phyloP scores from a whole-genome alignment of 2,888 invertebrate genomes.

The Mythimna vitellina region DNA sequence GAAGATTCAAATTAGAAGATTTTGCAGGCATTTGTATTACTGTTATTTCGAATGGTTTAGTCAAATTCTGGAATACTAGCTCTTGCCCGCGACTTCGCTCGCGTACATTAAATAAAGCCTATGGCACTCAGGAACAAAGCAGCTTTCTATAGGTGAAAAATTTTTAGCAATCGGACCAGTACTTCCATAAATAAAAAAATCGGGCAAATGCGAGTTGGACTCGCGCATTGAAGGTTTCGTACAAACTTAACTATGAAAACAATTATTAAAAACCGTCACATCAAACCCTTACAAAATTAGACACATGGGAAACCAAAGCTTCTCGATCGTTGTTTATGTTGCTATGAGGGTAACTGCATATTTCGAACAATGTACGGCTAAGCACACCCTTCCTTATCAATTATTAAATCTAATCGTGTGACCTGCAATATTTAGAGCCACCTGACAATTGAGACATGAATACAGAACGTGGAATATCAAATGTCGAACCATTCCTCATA shows the following conservation, averaged over 20 bases:
- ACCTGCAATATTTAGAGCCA: not conserved
- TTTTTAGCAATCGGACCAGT: too few relatives aligned
- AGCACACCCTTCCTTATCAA: conserved; percentile 22
- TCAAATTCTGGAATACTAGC: conserved; percentile 2
- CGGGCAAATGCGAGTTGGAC: too few relatives aligned
- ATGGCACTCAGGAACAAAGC: too few relatives aligned
- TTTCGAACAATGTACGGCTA: conserved; percentile 25
- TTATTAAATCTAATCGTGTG: conserved; percentile 37
- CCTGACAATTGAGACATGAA: conserved; percentile 7
- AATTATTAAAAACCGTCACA: too few relatives aligned
- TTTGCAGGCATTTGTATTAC: conserved; percentile 19
- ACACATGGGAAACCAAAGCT: conserved; percentile 5
- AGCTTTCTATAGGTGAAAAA: too few relatives aligned
- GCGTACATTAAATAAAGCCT: too few relatives aligned
- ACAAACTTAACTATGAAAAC: too few relatives aligned
- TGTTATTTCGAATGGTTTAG: conserved; percentile 31
- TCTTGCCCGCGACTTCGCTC: too few relatives aligned
- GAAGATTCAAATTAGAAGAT: conserved; percentile 52
- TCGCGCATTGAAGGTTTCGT: too few relatives aligned
- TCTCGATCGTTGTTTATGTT: conserved; percentile 15
- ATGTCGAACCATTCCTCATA: conserved; percentile 14
- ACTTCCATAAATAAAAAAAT: too few relatives aligned
- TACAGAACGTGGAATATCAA: conserved; percentile 4
- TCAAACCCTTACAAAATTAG: conserved; percentile 13
- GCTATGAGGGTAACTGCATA: conserved; percentile 1